These are phyloP conservation scores for Chrysolina oricalcia DNA, from an alignment of 2,888 invertebrate genomes.

Conservation along the genomic window DNA sequence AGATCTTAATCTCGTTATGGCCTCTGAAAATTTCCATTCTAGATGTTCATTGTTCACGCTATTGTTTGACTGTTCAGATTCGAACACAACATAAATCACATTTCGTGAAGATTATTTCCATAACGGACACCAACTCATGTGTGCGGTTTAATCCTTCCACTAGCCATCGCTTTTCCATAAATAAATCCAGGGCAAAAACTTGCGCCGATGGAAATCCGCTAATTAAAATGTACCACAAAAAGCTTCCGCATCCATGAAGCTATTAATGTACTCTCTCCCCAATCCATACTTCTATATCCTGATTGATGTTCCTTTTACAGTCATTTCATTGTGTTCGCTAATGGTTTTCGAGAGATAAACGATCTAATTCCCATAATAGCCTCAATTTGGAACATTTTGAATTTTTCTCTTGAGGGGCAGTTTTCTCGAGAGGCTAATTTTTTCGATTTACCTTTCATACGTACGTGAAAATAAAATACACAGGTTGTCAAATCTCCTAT, in stretches of 20 bases:
- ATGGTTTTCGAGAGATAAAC: conserved; percentile 27
- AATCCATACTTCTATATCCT: conserved; percentile 30
- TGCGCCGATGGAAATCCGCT: conserved; percentile 12
- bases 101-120: too few species aligned
- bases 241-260: conserved; percentile 31
- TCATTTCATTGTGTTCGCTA: conserved; percentile 32
- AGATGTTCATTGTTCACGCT: too few species aligned
- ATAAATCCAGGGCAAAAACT: conserved; percentile 5
- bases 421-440: conserved; percentile 23
- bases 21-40: too few species aligned
- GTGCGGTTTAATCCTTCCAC: background rate
- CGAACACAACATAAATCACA: too few species aligned
- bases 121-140: background rate
- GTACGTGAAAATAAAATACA: background rate
- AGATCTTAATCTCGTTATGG: too few species aligned
- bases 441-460: background rate
- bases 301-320: conserved; percentile 32
- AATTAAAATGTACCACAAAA: conserved; percentile 31
- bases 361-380: conserved; percentile 29
- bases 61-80: too few species aligned
- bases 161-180: background rate
- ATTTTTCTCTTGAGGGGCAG: background rate
- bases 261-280: conserved; percentile 27
- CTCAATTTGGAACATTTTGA: conserved; percentile 26
- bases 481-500: too few species aligned